phyloP scores from a whole-genome alignment of 2,888 invertebrate genomes.

The Nemotelus nigrinus region DNA sequence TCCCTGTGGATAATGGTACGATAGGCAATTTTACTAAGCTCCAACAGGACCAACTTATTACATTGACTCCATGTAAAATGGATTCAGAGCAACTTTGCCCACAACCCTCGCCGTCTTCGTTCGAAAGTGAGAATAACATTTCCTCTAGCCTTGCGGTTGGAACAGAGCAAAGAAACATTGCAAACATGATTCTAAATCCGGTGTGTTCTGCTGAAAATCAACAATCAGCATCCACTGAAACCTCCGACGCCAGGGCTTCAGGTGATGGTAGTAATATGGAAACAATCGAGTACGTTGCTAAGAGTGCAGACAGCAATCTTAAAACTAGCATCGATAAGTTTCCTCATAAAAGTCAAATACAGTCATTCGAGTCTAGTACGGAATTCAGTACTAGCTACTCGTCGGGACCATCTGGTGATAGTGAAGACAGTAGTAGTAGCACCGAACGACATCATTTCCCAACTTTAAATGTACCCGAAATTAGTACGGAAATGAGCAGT shows the following conservation, averaged over 20 bases:
- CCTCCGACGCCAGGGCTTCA: conserved; percentile 26
- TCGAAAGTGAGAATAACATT: conserved; percentile 5
- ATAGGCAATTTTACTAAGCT: not conserved
- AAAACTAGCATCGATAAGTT: conserved; percentile 25
- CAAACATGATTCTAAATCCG: conserved; percentile 10
- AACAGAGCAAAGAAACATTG: conserved; percentile 30
- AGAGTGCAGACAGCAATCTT: conserved; percentile 3
- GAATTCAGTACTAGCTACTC: conserved; percentile 4
- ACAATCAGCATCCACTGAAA: conserved; percentile 12
- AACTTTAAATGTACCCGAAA: not conserved
- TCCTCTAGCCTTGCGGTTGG: conserved; percentile 26
- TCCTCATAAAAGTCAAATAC: conserved; percentile 29
- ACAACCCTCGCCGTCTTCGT: not conserved
- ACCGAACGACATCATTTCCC: conserved; percentile 22
- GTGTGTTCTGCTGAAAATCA: not conserved
- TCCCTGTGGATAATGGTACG: not conserved
- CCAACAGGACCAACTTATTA: conserved; percentile 6
- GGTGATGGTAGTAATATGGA: conserved; percentile 25
- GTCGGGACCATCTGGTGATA: conserved; percentile 8
- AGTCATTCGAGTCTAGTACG: conserved; percentile 9
- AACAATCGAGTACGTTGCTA: not conserved
- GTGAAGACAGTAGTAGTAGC: conserved; percentile 2
- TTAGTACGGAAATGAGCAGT: conserved; percentile 31
- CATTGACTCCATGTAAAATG: not conserved
- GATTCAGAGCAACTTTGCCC: not conserved